Evolutionary conservation across 2,113 vertebrate genomes (phyloP).

Genomic region (Natator depressus): DNA sequence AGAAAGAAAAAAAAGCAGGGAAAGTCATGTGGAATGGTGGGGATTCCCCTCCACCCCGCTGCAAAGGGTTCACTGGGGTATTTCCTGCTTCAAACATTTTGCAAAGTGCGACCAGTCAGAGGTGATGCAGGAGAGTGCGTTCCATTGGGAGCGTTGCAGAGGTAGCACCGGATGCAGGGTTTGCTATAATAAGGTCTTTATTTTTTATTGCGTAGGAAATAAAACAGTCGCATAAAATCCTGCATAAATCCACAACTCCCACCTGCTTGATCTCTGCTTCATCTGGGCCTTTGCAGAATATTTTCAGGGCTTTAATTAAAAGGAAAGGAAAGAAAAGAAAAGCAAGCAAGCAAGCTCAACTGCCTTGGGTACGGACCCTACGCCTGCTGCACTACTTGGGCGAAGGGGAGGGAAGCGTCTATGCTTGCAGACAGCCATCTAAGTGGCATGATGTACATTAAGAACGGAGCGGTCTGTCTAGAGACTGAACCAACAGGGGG

Average conservation of each 20-base stretch:
- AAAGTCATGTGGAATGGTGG: not conserved
- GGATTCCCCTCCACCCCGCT: not conserved
- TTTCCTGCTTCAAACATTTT: conserved; percentile 55
- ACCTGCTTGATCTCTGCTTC: conserved; percentile 42
- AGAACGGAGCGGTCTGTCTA: not conserved
- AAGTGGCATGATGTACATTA: not conserved
- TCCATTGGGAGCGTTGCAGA: conserved; percentile 61
- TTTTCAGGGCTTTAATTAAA: not conserved
- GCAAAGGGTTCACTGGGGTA: not conserved
- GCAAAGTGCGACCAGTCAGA: conserved; percentile 45
- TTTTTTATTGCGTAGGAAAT: conserved; percentile 74
- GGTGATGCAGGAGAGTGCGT: conserved; percentile 59
- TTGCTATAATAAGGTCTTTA: conserved; percentile 65
- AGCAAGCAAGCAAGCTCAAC: not conserved
- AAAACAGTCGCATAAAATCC: conserved; percentile 68
- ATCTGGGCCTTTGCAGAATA: conserved; percentile 48
- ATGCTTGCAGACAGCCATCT: not conserved
- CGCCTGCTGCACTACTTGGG: not conserved
- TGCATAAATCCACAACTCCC: conserved; percentile 65
- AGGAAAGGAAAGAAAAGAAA: not conserved
- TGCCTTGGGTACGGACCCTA: not conserved
- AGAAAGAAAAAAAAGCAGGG: rapidly evolving
- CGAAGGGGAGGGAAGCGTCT: not conserved
- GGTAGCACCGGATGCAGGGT: conserved; percentile 59
- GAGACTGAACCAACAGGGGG: not conserved